Conservation (phyloP, 2,797 vertebrate species). For the Neoniphon sammara region DNA sequence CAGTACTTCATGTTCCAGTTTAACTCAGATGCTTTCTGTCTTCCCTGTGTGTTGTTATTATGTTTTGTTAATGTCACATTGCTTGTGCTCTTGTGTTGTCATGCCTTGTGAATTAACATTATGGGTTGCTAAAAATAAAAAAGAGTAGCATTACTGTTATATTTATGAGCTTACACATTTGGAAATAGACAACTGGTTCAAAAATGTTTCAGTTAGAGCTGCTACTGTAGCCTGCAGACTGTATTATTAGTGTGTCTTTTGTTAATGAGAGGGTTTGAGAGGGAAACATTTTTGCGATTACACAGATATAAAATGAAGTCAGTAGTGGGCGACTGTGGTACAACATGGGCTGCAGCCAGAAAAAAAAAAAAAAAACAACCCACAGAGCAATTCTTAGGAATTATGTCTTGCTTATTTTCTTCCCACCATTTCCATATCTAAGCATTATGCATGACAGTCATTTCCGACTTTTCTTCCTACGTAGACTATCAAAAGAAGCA, state of each 20-base stretch:
- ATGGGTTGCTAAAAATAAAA: constrained; percentile 8
- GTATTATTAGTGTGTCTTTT: too few species aligned
- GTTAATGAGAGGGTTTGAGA: too few species aligned
- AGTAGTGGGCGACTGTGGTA: neutral
- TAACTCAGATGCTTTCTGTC: too few species aligned
- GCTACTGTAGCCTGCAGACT: neutral
- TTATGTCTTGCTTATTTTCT: constrained; percentile 16
- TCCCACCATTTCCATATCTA: constrained; percentile 56
- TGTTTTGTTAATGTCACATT: constrained; percentile 38
- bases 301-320: too few species aligned
- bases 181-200: neutral
- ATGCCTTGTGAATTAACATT: constrained; percentile 16
- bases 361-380: neutral
- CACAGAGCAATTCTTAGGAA: constrained; percentile 29
- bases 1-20: too few species aligned
- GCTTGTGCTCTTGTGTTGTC: constrained; percentile 11
- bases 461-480: constrained; percentile 37
- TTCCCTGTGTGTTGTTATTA: too few species aligned
- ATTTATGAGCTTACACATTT: constrained; percentile 4
- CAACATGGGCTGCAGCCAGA: neutral
- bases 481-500: neutral
- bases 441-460: constrained; percentile 32
- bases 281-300: too few species aligned
- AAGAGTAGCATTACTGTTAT: neutral
- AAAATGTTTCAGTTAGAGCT: constrained; percentile 1